Conservation (phyloP, 2,797 vertebrate genomes). For the Lithobates sylvaticus region DNA sequence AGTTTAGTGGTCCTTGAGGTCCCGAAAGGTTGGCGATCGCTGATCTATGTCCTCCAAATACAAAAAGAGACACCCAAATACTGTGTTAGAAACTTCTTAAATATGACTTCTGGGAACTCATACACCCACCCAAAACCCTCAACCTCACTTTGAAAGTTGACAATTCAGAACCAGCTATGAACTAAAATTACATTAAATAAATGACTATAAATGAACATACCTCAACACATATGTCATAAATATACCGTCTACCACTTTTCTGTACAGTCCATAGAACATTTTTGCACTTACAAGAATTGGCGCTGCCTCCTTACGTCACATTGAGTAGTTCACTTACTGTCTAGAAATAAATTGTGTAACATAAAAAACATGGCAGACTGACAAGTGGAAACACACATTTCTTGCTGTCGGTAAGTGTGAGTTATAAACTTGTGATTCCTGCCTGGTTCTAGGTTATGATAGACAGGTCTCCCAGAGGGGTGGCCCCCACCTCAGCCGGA, state of each 20-base stretch:
- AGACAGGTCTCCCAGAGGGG: conserved; percentile 78
- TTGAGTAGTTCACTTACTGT: conserved; percentile 45
- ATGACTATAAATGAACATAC: too few species aligned
- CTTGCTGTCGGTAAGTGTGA: conserved; percentile 71
- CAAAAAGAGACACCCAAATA: too few species aligned
- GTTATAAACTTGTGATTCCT: conserved; percentile 77
- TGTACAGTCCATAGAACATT: not conserved
- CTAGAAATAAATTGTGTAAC: conserved; percentile 64
- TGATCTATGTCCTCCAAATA: too few species aligned
- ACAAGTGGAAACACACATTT: conserved; percentile 72
- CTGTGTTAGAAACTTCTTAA: too few species aligned
- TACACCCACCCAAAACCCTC: too few species aligned
- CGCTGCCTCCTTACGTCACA: conserved; percentile 5
- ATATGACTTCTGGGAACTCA: too few species aligned
- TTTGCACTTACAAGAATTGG: conserved; percentile 1
- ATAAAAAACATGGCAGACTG: conserved; percentile 63
- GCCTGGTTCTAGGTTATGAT: conserved; percentile 74
- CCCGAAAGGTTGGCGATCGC: too few species aligned
- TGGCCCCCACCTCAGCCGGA: conserved; percentile 81
- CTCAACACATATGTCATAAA: too few species aligned
- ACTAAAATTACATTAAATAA: too few species aligned
- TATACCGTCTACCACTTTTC: not conserved
- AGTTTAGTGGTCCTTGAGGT: too few species aligned
- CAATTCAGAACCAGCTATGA: too few species aligned
- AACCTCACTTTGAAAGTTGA: too few species aligned